Conservation (phyloP, 2,113 vertebrate genomes). For the Myanophis thanlyinensis region DNA sequence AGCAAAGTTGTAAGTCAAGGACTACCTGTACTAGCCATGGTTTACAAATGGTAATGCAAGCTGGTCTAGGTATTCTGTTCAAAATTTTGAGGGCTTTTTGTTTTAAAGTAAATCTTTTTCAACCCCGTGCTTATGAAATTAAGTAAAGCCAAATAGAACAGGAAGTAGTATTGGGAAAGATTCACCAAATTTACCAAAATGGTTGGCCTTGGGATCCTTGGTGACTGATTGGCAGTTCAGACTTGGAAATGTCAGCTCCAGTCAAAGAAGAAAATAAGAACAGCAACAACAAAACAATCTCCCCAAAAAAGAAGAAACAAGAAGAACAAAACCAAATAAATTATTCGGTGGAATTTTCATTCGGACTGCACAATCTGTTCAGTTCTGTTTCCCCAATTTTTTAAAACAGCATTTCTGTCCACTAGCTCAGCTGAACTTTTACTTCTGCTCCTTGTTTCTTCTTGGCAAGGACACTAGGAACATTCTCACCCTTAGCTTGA, state of each 20-base stretch:
- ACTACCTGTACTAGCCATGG: not conserved
- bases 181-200: constrained; percentile 35
- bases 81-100: not conserved
- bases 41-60: not conserved
- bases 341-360: constrained; percentile 24
- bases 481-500: constrained; percentile 11
- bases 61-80: not conserved
- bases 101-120: not conserved
- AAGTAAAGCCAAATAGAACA: not conserved
- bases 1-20: too few species aligned
- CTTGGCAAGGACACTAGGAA: constrained; percentile 52
- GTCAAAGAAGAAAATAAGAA: not conserved
- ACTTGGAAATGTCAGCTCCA: constrained; percentile 21
- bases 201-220: not conserved
- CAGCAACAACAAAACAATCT: too few species aligned
- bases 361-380: constrained; percentile 10
- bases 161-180: not conserved
- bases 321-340: not conserved
- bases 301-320: not conserved
- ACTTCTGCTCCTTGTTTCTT: constrained; percentile 42
- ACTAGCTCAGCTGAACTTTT: constrained; percentile 40
- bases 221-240: constrained; percentile 1
- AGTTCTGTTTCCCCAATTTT: constrained; percentile 37
- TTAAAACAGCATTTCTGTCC: constrained; percentile 28
- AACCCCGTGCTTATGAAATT: not conserved